Conservation (phyloP, 2,888 invertebrate species). For the Nomada fucata region DNA sequence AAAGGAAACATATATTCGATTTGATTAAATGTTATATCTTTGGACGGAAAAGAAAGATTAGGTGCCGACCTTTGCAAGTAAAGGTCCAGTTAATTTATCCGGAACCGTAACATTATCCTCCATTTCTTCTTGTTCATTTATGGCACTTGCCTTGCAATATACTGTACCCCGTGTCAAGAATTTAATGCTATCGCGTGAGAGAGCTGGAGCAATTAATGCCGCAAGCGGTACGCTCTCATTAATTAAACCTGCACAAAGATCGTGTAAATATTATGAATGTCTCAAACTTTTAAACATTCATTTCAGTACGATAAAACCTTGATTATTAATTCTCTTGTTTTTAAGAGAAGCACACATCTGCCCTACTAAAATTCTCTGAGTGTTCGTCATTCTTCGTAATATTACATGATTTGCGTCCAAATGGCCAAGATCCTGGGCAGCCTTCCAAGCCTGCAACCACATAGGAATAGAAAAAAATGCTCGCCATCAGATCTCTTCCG, state of each 20-base stretch:
- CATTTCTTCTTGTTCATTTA: constrained; percentile 30
- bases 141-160: constrained; percentile 47
- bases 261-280: constrained; percentile 13
- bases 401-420: constrained; percentile 72
- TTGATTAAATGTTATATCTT: neutral
- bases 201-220: constrained; percentile 70
- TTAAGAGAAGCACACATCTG: constrained; percentile 75
- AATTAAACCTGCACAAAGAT: constrained; percentile 64
- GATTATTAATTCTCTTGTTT: constrained; percentile 71
- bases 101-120: constrained; percentile 47
- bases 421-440: constrained; percentile 57
- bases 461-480: constrained; percentile 55
- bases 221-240: constrained; percentile 72
- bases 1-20: neutral
- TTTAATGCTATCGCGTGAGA: constrained; percentile 72
- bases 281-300: constrained; percentile 5
- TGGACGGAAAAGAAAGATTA: neutral
- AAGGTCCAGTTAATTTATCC: constrained; percentile 63
- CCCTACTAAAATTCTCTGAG: constrained; percentile 75
- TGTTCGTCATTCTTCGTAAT: constrained; percentile 73
- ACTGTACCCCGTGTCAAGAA: constrained; percentile 68
- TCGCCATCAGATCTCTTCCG: constrained; percentile 50
- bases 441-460: constrained; percentile 64
- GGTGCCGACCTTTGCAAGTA: constrained; percentile 65
- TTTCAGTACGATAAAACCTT: constrained; percentile 61